These are phyloP conservation scores for Zaprionus lineosus DNA, from an alignment of 2,888 invertebrate species.

Conservation along the genomic window DNA sequence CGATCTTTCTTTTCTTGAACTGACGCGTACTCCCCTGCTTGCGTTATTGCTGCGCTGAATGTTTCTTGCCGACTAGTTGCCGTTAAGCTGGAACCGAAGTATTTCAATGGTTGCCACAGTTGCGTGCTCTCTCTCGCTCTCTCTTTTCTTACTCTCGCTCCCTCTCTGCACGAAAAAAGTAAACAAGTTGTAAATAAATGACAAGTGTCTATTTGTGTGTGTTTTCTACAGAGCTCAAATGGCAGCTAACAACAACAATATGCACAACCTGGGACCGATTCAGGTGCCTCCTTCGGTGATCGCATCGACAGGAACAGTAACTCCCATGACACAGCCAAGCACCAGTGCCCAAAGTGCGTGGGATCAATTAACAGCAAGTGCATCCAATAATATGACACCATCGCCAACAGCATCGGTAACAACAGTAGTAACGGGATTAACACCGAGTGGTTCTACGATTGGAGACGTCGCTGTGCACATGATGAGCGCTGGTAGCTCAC, in stretches of 20 bases:
- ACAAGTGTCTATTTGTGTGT: slow-evolving; percentile 4
- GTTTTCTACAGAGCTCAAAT: slow-evolving; percentile 54
- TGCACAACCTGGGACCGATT: slow-evolving; percentile 61
- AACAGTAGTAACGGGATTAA: slow-evolving; percentile 27
- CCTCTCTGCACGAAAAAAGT: slow-evolving; percentile 40
- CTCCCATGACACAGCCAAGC: slow-evolving; percentile 67
- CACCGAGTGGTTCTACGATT: slow-evolving; percentile 11
- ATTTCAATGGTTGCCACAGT: slow-evolving; percentile 43
- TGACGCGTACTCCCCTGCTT: slow-evolving; percentile 52
- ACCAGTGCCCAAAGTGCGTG: slow-evolving; percentile 80
- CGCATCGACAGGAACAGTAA: slow-evolving; percentile 71
- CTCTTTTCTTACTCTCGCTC: slow-evolving; percentile 14
- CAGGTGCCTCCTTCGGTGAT: slow-evolving; percentile 73
- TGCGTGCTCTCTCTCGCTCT: slow-evolving; percentile 11
- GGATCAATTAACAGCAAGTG: slow-evolving; percentile 82
- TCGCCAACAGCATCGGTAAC: slow-evolving; percentile 52
- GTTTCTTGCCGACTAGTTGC: slow-evolving; percentile 71
- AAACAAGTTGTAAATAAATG: slow-evolving; percentile 40
- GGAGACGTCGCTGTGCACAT: slow-evolving; percentile 33
- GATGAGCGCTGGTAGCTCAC: slow-evolving; percentile 76
- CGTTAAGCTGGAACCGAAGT: slow-evolving; percentile 53
- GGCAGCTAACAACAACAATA: slow-evolving; percentile 77
- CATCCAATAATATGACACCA: slow-evolving; percentile 57
- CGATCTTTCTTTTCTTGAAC: slow-evolving; percentile 34
- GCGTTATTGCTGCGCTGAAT: slow-evolving; percentile 65